phyloP scores from a whole-genome alignment of 1,140 invertebrate genomes.

The Venturia canescens region DNA sequence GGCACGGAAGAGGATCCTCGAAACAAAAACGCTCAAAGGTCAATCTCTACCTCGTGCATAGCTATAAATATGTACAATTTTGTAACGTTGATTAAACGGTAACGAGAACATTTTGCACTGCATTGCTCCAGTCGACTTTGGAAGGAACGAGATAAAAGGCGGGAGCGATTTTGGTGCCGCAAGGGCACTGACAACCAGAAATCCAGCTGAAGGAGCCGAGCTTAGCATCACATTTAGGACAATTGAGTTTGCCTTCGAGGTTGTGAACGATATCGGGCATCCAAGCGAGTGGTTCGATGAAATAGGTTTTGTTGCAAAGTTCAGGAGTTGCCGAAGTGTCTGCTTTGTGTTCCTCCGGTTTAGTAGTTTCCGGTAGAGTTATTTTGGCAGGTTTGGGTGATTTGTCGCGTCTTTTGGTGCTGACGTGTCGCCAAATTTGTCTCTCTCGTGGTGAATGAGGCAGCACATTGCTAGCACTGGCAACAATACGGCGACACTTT shows the following conservation, averaged over 20 bases:
- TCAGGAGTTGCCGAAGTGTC: conserved; percentile 60
- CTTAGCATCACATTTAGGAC: conserved; percentile 88
- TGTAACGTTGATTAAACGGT: conserved; percentile 79
- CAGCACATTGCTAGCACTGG: conserved; percentile 86
- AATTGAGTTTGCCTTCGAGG: conserved; percentile 87
- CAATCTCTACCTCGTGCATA: too few species aligned
- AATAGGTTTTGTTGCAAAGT: conserved; percentile 84
- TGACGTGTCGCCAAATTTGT: conserved; percentile 75
- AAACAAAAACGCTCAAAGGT: too few species aligned
- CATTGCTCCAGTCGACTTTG: conserved; percentile 91
- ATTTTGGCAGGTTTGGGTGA: conserved; percentile 57
- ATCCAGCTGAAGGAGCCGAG: conserved; percentile 91
- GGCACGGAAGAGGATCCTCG: too few species aligned
- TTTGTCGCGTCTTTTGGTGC: conserved; percentile 63
- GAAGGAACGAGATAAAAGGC: conserved; percentile 92
- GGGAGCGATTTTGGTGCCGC: conserved; percentile 89
- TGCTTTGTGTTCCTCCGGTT: conserved; percentile 64
- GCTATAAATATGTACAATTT: too few species aligned
- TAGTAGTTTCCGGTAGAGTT: conserved; percentile 54
- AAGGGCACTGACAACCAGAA: conserved; percentile 87
- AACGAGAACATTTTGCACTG: conserved; percentile 90
- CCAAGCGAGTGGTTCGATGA: conserved; percentile 90
- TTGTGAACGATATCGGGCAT: conserved; percentile 85
- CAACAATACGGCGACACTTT: conserved; percentile 87
- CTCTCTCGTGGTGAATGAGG: conserved; percentile 80